phyloP scores from a whole-genome alignment of 2,797 vertebrate species.

The Chrysolophus pictus region DNA sequence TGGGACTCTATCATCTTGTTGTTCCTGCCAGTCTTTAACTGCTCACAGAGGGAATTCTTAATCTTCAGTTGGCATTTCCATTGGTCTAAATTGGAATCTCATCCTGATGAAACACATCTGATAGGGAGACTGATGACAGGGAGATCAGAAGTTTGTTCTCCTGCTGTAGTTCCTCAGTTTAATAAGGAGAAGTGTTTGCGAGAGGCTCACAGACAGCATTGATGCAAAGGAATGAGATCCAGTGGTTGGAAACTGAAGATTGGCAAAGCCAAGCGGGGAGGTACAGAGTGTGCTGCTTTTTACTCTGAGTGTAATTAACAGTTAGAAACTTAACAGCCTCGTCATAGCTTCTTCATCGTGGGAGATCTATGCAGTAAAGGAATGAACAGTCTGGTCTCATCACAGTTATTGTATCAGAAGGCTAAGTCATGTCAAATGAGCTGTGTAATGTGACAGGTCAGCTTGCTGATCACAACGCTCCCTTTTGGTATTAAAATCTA shows the following conservation, averaged over 20 bases:
- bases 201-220: neutral
- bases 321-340: neutral
- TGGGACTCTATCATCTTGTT: neutral
- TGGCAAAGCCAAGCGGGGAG: neutral
- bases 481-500: neutral
- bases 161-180: fast-evolving
- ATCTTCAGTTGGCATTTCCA: neutral
- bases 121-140: neutral
- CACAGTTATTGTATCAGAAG: neutral
- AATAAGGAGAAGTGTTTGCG: neutral
- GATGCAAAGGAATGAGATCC: neutral
- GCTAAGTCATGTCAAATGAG: neutral
- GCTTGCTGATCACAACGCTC: neutral
- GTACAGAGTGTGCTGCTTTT: neutral
- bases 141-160: neutral
- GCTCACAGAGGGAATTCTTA: neutral
- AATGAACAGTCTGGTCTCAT: neutral
- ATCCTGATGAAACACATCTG: neutral
- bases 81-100: neutral
- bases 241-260: neutral
- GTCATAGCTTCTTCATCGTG: neutral
- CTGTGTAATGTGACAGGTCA: neutral
- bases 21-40: neutral
- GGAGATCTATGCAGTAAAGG: neutral
- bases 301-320: neutral